Evolutionary conservation across 2,888 invertebrate genomes (phyloP).

Genomic region (Xylota segnis): DNA sequence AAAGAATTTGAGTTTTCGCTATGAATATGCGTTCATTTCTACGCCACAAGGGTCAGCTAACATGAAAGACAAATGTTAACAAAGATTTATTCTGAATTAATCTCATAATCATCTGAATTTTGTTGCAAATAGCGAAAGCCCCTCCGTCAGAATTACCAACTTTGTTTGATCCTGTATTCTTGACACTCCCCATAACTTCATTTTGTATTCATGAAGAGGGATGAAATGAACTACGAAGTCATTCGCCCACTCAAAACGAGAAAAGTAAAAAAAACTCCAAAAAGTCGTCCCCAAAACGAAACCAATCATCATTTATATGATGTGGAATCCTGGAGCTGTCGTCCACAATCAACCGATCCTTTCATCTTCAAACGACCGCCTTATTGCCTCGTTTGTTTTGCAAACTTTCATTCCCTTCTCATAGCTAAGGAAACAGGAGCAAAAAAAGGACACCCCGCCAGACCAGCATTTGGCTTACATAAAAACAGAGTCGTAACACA

Average conservation of each 20-base stretch:
- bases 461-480: slow-evolving; percentile 78
- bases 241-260: slow-evolving; percentile 15
- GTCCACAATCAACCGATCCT: slow-evolving; percentile 72
- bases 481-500: slow-evolving; percentile 48
- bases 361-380: slow-evolving; percentile 77
- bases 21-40: no score
- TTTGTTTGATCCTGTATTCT: background rate
- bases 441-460: slow-evolving; percentile 29
- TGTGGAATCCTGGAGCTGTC: slow-evolving; percentile 80
- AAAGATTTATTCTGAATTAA: no score
- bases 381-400: slow-evolving; percentile 59
- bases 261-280: slow-evolving; percentile 4
- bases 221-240: slow-evolving; percentile 19
- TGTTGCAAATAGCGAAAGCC: background rate
- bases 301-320: slow-evolving; percentile 83
- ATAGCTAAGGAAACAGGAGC: background rate
- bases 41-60: no score
- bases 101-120: no score
- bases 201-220: slow-evolving; percentile 31
- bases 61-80: no score
- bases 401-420: slow-evolving; percentile 37
- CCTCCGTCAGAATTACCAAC: background rate
- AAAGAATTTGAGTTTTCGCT: no score
- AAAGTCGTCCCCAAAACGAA: slow-evolving; percentile 40
- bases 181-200: slow-evolving; percentile 8